Conservation (phyloP, 53 echinoderm and acorn worm genomes). For the Paelopatides confundens region DNA sequence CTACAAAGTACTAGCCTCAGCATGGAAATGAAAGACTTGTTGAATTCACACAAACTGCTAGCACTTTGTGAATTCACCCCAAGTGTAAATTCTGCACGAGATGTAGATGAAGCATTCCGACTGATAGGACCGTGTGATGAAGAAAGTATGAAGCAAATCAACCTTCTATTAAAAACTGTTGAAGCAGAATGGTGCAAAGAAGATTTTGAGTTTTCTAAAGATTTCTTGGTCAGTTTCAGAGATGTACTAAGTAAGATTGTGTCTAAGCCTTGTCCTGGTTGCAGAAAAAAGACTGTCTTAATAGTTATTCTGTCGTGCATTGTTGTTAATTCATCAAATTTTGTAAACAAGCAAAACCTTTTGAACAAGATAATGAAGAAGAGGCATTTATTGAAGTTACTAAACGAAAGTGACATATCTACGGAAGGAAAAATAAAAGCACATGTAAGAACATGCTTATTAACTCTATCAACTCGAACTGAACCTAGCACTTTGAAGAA, state of each 20-base stretch:
- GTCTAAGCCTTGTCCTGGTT: not conserved
- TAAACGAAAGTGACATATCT: not conserved
- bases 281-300: not conserved
- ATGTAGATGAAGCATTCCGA: not conserved
- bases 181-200: not conserved
- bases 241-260: not conserved
- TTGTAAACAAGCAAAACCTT: not conserved
- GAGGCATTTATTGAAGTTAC: not conserved
- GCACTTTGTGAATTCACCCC: not conserved
- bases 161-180: not conserved
- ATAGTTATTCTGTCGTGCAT: not conserved
- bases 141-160: not conserved
- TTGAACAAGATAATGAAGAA: not conserved
- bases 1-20: not conserved
- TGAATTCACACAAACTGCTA: not conserved
- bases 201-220: not conserved
- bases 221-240: not conserved
- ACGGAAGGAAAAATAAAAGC: not conserved
- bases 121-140: not conserved
- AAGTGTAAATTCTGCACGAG: not conserved
- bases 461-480: not conserved
- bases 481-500: not conserved
- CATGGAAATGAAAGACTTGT: not conserved
- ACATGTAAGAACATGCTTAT: not conserved
- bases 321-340: not conserved